A percentile compares a stretch with the other conserved stretches of the same genome.
phyloP scores from a whole-genome alignment of 37 sponge, comb jelly and placozoan genomes.

The Hexactinellida sp. region DNA sequence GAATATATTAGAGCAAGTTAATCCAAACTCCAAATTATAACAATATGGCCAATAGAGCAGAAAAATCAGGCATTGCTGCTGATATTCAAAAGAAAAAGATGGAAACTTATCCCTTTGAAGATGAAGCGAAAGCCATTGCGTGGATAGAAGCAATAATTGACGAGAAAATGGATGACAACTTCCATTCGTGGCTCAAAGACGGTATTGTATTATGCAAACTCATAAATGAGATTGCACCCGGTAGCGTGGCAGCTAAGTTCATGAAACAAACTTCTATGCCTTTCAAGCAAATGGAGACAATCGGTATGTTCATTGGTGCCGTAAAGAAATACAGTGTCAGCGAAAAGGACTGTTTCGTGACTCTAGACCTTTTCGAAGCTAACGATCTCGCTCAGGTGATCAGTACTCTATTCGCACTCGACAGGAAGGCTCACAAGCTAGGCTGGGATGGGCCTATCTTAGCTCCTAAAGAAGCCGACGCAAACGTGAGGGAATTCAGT shows the following conservation, averaged over 20 bases:
- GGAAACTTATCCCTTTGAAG: constrained; percentile 31
- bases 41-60: constrained; percentile 32
- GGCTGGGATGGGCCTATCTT: constrained; percentile 32
- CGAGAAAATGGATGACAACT: constrained; percentile 33
- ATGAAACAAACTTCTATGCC: constrained; percentile 1
- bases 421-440: constrained; percentile 39
- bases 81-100: constrained; percentile 62
- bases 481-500: constrained; percentile 25
- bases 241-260: constrained; percentile 21
- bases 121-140: constrained; percentile 33
- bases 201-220: constrained; percentile 41
- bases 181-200: constrained; percentile 27
- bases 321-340: constrained; percentile 26
- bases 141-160: constrained; percentile 48
- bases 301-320: constrained; percentile 29
- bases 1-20: neutral
- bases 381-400: constrained; percentile 23
- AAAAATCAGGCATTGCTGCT: constrained; percentile 63
- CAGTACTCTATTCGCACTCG: constrained; percentile 32
- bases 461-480: constrained; percentile 45
- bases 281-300: constrained; percentile 42
- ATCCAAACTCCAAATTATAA: neutral
- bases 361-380: constrained; percentile 38
- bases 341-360: constrained; percentile 42
- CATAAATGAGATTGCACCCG: constrained; percentile 27